phyloP scores from a whole-genome alignment of 2,113 vertebrate genomes.

The Passer domesticus region DNA sequence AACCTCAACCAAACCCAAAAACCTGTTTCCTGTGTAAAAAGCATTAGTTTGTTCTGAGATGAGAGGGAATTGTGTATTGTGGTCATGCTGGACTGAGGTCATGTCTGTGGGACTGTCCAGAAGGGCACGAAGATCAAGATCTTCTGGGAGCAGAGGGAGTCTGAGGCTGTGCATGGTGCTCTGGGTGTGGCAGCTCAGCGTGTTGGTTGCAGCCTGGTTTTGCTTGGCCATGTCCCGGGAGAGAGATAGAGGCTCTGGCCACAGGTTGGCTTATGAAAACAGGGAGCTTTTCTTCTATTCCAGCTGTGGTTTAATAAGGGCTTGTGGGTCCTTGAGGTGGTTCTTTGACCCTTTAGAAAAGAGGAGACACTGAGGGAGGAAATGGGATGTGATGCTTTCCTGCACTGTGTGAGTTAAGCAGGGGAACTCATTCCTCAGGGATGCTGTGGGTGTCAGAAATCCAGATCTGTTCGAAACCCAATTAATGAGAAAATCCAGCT shows the following conservation, averaged over 20 bases:
- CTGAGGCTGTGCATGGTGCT: not conserved
- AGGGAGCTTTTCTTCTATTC: not conserved
- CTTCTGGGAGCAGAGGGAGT: not conserved
- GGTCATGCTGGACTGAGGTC: not conserved
- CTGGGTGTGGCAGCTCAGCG: not conserved
- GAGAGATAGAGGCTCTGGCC: not conserved
- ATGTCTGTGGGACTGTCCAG: not conserved
- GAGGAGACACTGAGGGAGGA: not conserved
- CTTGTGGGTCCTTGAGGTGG: not conserved
- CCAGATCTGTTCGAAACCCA: not conserved
- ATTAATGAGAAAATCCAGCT: not conserved
- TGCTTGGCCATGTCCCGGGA: not conserved
- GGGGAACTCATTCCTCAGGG: not conserved
- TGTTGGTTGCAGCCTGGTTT: not conserved
- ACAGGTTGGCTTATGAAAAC: not conserved
- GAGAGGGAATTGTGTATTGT: not conserved
- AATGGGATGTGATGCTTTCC: not conserved
- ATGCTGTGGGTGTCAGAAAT: not conserved
- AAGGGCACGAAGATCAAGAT: fast-evolving
- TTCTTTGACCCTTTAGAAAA: not conserved
- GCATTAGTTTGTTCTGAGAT: not conserved
- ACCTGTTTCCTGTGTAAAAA: not conserved
- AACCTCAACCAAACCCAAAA: not conserved
- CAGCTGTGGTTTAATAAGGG: not conserved
- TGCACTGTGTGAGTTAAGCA: not conserved